Percentiles rank a stretch among this genome's conserved stretches.
phyloP scores from a whole-genome alignment of 2,113 vertebrate genomes.

The Peromyscus leucopus region DNA sequence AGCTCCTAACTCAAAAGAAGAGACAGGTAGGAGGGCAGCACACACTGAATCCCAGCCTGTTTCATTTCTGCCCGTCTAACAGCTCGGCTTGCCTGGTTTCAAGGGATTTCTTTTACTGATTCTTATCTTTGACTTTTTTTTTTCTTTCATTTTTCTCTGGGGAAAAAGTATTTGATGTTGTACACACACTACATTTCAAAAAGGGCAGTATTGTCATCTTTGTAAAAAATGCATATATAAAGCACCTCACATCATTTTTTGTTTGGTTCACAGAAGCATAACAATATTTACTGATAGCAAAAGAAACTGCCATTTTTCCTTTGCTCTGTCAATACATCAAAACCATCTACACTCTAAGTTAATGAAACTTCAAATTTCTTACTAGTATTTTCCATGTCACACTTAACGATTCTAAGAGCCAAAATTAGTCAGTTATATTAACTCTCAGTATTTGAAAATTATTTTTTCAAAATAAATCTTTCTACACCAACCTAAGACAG shows the following conservation, averaged over 20 bases:
- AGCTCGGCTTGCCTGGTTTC: not conserved
- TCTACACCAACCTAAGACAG: slow-evolving; percentile 6
- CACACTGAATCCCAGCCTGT: not conserved
- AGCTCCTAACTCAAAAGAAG: not conserved
- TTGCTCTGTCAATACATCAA: not conserved
- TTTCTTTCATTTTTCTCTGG: slow-evolving; percentile 9
- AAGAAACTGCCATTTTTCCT: not conserved
- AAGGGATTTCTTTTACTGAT: slow-evolving; percentile 11
- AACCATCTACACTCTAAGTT: slow-evolving; percentile 4
- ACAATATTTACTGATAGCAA: not conserved
- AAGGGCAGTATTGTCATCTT: not conserved
- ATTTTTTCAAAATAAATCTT: slow-evolving; percentile 58
- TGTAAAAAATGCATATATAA: not conserved
- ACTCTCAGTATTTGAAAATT: slow-evolving; percentile 4
- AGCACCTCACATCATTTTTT: not conserved
- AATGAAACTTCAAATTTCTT: slow-evolving; percentile 14
- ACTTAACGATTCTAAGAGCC: slow-evolving; percentile 15
- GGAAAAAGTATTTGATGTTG: slow-evolving; percentile 15
- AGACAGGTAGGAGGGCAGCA: not conserved
- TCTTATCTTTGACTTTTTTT: slow-evolving; percentile 34
- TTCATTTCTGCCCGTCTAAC: not conserved
- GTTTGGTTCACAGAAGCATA: not conserved
- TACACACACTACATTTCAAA: not conserved
- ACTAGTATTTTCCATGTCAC: not conserved
- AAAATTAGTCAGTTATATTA: slow-evolving; percentile 17